A percentile compares a stretch with the other conserved stretches of the same genome.
phyloP scores from a whole-genome alignment of 2,797 vertebrate species.

The Iguana delicatissima region DNA sequence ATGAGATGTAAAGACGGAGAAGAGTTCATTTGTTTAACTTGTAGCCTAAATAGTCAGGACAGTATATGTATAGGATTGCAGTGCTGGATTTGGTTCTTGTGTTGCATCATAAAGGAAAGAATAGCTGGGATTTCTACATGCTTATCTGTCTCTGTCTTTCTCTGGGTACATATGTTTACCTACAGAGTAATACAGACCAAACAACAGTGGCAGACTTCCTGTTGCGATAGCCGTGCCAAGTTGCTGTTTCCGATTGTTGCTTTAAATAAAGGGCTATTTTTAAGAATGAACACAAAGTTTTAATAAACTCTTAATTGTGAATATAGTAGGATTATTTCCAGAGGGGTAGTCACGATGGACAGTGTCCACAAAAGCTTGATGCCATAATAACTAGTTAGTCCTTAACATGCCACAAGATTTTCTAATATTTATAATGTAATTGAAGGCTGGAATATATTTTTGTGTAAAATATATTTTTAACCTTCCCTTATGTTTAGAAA shows the following conservation, averaged over 20 bases:
- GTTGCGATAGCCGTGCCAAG: constrained; percentile 45
- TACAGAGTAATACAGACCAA: background rate
- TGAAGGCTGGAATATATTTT: background rate
- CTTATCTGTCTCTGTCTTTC: background rate
- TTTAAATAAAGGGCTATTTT: constrained; percentile 41
- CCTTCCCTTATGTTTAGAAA: background rate
- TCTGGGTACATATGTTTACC: no score
- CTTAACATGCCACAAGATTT: background rate
- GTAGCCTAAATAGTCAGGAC: no score
- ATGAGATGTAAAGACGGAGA: no score
- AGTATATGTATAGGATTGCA: background rate
- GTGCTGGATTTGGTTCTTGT: background rate
- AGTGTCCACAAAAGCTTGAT: background rate
- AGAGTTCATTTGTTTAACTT: no score
- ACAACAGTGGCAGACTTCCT: constrained; percentile 57
- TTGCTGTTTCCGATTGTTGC: constrained; percentile 25
- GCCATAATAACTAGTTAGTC: background rate
- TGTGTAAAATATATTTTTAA: background rate
- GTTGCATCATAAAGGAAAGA: background rate
- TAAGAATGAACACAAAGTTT: constrained; percentile 27
- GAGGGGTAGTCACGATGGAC: background rate
- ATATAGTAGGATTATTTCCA: background rate
- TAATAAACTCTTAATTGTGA: background rate
- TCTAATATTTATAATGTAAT: background rate
- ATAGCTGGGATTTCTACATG: background rate